Conservation (phyloP, 2,888 invertebrate species). For the Xestoiulus laeticollis region DNA sequence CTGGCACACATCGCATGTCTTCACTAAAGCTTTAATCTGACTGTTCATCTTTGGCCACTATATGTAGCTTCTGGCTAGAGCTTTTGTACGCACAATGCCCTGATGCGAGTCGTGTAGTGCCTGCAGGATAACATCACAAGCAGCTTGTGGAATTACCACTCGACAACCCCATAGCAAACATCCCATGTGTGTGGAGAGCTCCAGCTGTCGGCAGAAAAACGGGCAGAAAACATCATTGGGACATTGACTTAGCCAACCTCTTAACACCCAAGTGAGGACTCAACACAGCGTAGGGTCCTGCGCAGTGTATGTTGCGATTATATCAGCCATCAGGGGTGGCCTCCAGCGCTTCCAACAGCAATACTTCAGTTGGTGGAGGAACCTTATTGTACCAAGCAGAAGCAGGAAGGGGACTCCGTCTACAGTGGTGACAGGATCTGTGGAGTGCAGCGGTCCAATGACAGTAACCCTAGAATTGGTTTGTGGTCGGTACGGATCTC, state of each 20-base stretch:
- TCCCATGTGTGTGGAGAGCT: too few relatives aligned
- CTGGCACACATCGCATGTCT: neutral
- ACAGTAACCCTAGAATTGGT: neutral
- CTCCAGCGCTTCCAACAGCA: neutral
- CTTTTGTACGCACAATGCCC: neutral
- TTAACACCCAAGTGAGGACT: neutral
- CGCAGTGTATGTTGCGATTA: neutral
- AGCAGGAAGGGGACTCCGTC: neutral
- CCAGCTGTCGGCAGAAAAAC: too few relatives aligned
- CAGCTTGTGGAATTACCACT: too few relatives aligned
- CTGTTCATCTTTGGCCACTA: too few relatives aligned
- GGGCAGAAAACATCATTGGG: too few relatives aligned
- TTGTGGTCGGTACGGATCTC: neutral
- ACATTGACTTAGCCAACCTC: neutral
- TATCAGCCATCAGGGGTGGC: neutral
- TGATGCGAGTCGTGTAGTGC: too few relatives aligned
- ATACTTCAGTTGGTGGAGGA: neutral
- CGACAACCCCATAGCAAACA: too few relatives aligned
- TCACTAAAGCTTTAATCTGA: too few relatives aligned
- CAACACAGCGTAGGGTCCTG: neutral
- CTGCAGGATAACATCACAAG: too few relatives aligned
- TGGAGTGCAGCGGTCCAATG: neutral
- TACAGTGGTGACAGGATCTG: neutral
- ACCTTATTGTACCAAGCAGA: neutral
- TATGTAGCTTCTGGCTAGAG: too few relatives aligned